Evolutionary conservation across 2,888 invertebrate genomes (phyloP).

Genomic region (Adelognathus sp.): DNA sequence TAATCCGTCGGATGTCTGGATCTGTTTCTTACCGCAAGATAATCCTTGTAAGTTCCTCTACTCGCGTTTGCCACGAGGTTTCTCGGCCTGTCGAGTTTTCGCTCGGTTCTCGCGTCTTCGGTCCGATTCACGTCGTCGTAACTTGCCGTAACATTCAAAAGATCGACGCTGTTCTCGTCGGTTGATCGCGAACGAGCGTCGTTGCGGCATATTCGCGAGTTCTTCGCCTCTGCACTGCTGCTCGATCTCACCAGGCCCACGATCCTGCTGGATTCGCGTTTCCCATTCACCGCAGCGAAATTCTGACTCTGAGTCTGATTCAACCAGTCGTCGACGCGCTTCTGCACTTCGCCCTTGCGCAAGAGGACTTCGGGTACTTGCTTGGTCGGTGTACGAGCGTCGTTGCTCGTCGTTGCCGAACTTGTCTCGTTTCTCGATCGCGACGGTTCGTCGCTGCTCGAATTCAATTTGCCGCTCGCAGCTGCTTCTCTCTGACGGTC

Average conservation of each 20-base stretch:
- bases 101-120: conserved; percentile 61
- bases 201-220: conserved; percentile 65
- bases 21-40: conserved; percentile 48
- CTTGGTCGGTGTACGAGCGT: conserved; percentile 53
- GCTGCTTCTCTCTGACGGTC: conserved; percentile 65
- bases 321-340: conserved; percentile 76
- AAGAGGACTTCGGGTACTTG: conserved; percentile 67
- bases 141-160: conserved; percentile 72
- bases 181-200: conserved; percentile 67
- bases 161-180: conserved; percentile 66
- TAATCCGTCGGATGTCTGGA: conserved; percentile 66
- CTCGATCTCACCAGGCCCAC: conserved; percentile 70
- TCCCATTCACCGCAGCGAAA: conserved; percentile 59
- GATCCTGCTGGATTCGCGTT: conserved; percentile 50
- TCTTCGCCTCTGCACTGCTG: conserved; percentile 74
- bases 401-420: conserved; percentile 8
- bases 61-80: conserved; percentile 64
- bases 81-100: conserved; percentile 64
- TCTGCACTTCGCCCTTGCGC: conserved; percentile 75
- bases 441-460: conserved; percentile 45
- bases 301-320: conserved; percentile 73
- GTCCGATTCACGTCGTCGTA: conserved; percentile 73
- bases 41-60: conserved; percentile 69
- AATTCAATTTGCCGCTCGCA: conserved; percentile 28
- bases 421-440: conserved; percentile 29